Conservation (phyloP, 1,140 invertebrate genomes). For the Chelonus insularis region DNA sequence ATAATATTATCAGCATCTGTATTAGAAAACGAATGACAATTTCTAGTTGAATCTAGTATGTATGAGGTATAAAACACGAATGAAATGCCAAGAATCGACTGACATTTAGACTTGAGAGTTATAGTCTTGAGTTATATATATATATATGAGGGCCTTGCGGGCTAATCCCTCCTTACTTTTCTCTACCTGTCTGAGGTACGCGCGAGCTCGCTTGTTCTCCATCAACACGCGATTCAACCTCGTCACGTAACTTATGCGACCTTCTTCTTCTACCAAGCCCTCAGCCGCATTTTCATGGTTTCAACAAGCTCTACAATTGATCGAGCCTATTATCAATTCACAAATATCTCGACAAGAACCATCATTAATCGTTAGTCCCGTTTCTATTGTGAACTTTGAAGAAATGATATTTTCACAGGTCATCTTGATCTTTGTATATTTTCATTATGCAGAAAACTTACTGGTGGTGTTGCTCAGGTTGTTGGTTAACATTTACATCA, state of each 20-base stretch:
- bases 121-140: not conserved
- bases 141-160: not conserved
- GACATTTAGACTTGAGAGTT: conserved; percentile 25
- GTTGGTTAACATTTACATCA: no score
- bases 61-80: conserved; percentile 20
- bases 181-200: conserved; percentile 7
- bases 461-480: no score
- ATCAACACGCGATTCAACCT: conserved; percentile 19
- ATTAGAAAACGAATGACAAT: not conserved
- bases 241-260: conserved; percentile 16
- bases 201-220: conserved; percentile 1
- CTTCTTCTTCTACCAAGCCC: not conserved
- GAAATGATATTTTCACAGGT: conserved; percentile 5
- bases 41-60: not conserved
- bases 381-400: not conserved
- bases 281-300: not conserved
- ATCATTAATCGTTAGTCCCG: conserved; percentile 16
- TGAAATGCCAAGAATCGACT: conserved; percentile 27
- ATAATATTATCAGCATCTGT: not conserved
- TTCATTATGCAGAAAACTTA: not conserved
- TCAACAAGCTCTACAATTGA: conserved; percentile 1
- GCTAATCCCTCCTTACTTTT: conserved; percentile 5
- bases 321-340: conserved; percentile 18
- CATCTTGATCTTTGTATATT: conserved; percentile 9
- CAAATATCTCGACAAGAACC: conserved; percentile 2